Evolutionary conservation across 1,140 invertebrate species (phyloP).

Genomic region (Pseudomyrmex pallidus): DNA sequence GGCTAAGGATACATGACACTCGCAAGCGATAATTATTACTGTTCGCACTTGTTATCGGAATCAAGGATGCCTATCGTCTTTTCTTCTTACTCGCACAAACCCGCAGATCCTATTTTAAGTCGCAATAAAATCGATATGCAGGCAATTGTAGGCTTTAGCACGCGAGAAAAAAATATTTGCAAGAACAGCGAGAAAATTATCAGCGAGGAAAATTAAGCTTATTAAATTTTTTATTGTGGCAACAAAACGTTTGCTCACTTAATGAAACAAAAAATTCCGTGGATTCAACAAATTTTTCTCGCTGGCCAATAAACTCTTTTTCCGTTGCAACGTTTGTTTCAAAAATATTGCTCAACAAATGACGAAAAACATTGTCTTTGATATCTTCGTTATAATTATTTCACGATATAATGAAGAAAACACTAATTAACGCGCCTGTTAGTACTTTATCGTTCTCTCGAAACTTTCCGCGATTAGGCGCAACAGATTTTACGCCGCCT

Average conservation of each 20-base stretch:
- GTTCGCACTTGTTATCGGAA: conserved; percentile 12
- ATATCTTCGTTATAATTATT: neutral
- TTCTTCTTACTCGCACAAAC: neutral
- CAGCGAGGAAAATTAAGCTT: too few species aligned
- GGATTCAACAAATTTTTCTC: neutral
- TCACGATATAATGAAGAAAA: neutral
- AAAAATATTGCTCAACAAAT: neutral
- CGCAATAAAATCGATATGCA: conserved; percentile 12
- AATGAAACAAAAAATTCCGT: too few species aligned
- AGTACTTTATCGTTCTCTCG: neutral
- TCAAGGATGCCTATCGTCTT: conserved; percentile 6
- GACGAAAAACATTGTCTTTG: neutral
- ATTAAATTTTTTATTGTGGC: too few species aligned
- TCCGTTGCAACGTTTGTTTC: neutral
- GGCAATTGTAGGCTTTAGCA: too few species aligned
- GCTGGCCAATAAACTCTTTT: neutral
- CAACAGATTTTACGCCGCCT: conserved; percentile 1
- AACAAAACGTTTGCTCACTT: too few species aligned
- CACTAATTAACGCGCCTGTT: neutral
- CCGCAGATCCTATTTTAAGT: neutral
- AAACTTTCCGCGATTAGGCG: conserved; percentile 9
- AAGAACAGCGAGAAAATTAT: too few species aligned
- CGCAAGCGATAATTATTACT: conserved; percentile 27
- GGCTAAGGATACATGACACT: conserved; percentile 7
- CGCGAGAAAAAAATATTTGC: too few species aligned